Percentiles rank a stretch among this genome's conserved stretches.
phyloP scores from a whole-genome alignment of 1,140 invertebrate species.

The Drosophila yakuba region DNA sequence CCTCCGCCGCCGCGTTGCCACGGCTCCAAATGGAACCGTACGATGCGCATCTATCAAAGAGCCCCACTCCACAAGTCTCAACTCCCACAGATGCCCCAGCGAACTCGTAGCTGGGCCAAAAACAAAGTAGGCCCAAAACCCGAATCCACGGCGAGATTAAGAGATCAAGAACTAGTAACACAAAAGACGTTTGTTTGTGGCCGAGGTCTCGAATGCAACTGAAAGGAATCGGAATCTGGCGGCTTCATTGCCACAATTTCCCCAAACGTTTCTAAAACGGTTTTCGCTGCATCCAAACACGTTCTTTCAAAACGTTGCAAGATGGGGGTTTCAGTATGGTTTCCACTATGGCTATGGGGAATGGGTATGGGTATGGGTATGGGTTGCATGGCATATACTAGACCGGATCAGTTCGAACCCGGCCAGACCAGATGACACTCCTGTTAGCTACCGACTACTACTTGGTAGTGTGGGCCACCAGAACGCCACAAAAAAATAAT shows the following conservation, averaged over 20 bases:
- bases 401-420: slow-evolving; percentile 15
- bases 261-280: slow-evolving; percentile 59
- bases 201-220: slow-evolving; percentile 72
- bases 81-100: background rate
- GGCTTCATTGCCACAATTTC: slow-evolving; percentile 53
- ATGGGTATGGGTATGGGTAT: slow-evolving; percentile 9
- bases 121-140: background rate
- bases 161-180: slow-evolving; percentile 24
- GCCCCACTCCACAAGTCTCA: background rate
- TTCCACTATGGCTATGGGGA: background rate
- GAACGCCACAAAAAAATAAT: slow-evolving; percentile 19
- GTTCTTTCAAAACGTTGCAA: slow-evolving; percentile 29
- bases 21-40: slow-evolving; percentile 83
- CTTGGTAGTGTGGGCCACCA: slow-evolving; percentile 40
- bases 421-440: slow-evolving; percentile 46
- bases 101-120: background rate
- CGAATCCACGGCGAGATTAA: slow-evolving; percentile 11
- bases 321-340: background rate
- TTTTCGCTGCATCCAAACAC: slow-evolving; percentile 46
- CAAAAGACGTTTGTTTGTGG: slow-evolving; percentile 44
- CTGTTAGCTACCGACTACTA: slow-evolving; percentile 18
- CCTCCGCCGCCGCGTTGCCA: slow-evolving; percentile 79
- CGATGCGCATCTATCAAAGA: slow-evolving; percentile 71
- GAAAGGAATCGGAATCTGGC: slow-evolving; percentile 65
- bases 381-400: slow-evolving; percentile 1